Percentiles rank a stretch among this genome's conserved stretches.
These are phyloP conservation scores for Borostomias antarcticus DNA, from an alignment of 2,797 vertebrate genomes.

Conservation along the genomic window DNA sequence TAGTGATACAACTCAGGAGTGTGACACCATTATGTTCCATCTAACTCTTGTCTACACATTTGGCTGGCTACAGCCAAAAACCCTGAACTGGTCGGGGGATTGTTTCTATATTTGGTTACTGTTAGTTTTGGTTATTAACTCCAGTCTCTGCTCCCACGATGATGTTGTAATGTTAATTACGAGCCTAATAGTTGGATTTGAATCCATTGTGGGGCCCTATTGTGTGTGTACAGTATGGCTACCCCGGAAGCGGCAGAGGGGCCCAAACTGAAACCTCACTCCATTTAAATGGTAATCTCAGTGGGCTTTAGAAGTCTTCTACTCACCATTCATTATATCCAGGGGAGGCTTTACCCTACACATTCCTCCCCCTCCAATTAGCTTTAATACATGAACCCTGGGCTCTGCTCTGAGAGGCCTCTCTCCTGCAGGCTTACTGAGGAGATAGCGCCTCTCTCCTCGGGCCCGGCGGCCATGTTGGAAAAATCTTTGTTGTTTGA, in stretches of 20 bases:
- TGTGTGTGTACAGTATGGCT: constrained; percentile 67
- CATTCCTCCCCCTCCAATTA: constrained; percentile 60
- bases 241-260: constrained; percentile 44
- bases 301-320: constrained; percentile 61
- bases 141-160: constrained; percentile 19
- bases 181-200: constrained; percentile 47
- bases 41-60: too few species aligned
- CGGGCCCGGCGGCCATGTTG: too few species aligned
- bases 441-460: constrained; percentile 31
- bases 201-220: constrained; percentile 52
- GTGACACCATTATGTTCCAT: too few species aligned
- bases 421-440: constrained; percentile 40
- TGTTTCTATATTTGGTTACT: background rate
- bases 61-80: too few species aligned
- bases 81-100: too few species aligned
- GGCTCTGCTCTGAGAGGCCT: constrained; percentile 36
- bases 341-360: constrained; percentile 53
- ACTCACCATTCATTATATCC: constrained; percentile 64
- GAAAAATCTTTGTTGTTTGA: too few species aligned
- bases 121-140: too few species aligned
- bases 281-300: constrained; percentile 77
- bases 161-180: constrained; percentile 43
- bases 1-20: too few species aligned
- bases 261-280: constrained; percentile 61
- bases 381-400: constrained; percentile 61